phyloP scores from a whole-genome alignment of 2,797 vertebrate genomes.

The Amazona finschi region DNA sequence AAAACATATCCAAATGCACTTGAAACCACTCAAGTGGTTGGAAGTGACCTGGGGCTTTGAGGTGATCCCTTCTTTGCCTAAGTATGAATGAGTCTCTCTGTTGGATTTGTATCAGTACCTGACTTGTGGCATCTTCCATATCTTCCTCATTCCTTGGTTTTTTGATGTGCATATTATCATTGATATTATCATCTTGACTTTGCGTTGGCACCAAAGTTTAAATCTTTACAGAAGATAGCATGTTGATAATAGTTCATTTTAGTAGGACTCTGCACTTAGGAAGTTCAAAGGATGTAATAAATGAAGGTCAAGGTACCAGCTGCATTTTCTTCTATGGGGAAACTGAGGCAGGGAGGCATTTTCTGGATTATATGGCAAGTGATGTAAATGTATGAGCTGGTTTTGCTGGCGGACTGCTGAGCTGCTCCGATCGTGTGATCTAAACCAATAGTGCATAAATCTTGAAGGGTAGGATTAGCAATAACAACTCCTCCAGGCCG shows the following conservation, averaged over 20 bases:
- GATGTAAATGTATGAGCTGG: neutral
- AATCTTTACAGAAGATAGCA: neutral
- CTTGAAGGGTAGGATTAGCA: neutral
- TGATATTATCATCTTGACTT: neutral
- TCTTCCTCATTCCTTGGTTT: neutral
- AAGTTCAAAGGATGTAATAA: neutral
- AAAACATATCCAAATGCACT: neutral
- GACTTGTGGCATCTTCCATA: neutral
- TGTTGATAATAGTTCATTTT: neutral
- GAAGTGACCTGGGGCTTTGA: neutral
- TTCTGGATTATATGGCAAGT: neutral
- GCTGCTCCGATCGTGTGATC: neutral
- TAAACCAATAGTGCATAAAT: neutral
- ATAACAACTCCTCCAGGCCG: slow-evolving; percentile 13
- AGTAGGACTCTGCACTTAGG: neutral
- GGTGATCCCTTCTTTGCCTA: neutral
- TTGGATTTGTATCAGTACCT: neutral
- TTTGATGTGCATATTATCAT: neutral
- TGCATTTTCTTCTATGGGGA: neutral
- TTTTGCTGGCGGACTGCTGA: neutral
- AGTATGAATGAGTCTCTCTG: neutral
- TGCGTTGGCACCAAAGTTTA: neutral
- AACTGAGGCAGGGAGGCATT: slow-evolving; percentile 5
- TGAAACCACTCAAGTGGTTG: neutral
- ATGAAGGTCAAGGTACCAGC: neutral